Base-by-base conservation (phyloP, 2,797 vertebrate genomes). In the Crenichthys baileyi region DNA sequence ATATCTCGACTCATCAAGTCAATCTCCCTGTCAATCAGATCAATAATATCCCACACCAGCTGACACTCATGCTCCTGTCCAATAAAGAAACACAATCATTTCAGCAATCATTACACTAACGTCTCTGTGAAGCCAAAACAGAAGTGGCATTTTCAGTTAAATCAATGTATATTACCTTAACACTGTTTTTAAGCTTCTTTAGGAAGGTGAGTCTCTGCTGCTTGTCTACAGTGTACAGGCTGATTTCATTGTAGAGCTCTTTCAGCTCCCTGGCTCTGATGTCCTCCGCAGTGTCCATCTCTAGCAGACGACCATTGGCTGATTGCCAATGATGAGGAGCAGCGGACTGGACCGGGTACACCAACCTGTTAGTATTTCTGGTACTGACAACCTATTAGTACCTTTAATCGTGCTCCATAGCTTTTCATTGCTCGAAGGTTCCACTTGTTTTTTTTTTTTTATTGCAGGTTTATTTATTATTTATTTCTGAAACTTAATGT, bases 11-110 rank as follows among this genome's bases (percentile, higher is more conserved):
- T 92, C 90, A 97, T 91, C 83, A 99, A 96, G 88, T 99, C 97
- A 73, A 94, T 85, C 86, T 99, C 98, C 83, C 97, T 95, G 88
- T 98, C 96, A 85, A 98, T 95, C 93, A 99, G 87, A 82, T 96
- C 95, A 85, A 96, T 51, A 76, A 99, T 96, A 76, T 99, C 97
- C 75, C 78, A 81, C 58, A 96, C 97, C 94, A 99, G 92, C 88
- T 94, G 96, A 91, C 97, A 98, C 61, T 96, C 83, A 8, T 97
- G 96, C 83, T 97, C 97, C 98, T 99, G 89, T 44, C 63, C 68
- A 71, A 50, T 0, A 31, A 78, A n/a, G 7, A 82, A 24, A 50
- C 39, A n/a, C 3, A 13, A 12, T 16, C 20, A 5, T 67, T 7
- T 67, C 63, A 39, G 63, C 63, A 67, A 31, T 15, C 44, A 11